These are phyloP conservation scores for Enteromius unitaeniatus DNA, from an alignment of 2,797 vertebrate genomes.

Conservation along the genomic window DNA sequence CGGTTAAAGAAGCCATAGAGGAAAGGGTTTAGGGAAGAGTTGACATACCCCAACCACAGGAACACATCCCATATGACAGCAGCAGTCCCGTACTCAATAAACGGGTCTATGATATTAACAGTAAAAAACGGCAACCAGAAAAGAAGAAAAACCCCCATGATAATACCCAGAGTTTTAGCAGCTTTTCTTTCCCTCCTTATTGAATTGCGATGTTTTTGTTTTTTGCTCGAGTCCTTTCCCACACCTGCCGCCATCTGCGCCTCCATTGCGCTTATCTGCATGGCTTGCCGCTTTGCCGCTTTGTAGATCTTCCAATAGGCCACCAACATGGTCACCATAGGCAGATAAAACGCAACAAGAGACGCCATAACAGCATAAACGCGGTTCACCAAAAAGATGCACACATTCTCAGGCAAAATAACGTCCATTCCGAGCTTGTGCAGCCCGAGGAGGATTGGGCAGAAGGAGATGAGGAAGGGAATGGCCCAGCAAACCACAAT, in stretches of 20 bases:
- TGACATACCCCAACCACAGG: slow-evolving; percentile 84
- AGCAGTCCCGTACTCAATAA: slow-evolving; percentile 78
- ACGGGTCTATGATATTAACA: slow-evolving; percentile 81
- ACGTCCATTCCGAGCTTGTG: slow-evolving; percentile 72
- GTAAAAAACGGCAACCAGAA: slow-evolving; percentile 86
- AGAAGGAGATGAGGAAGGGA: slow-evolving; percentile 80
- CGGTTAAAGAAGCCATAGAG: slow-evolving; percentile 82
- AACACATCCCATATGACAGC: slow-evolving; percentile 78
- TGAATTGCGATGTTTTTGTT: slow-evolving; percentile 75
- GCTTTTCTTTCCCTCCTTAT: slow-evolving; percentile 81
- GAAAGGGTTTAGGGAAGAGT: slow-evolving; percentile 84
- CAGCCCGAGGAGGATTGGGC: slow-evolving; percentile 80
- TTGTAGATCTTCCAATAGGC: slow-evolving; percentile 85
- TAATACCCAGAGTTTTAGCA: slow-evolving; percentile 82
- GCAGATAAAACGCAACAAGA: slow-evolving; percentile 81
- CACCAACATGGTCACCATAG: slow-evolving; percentile 79
- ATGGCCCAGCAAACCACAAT: slow-evolving; percentile 79
- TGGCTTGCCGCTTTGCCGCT: slow-evolving; percentile 80
- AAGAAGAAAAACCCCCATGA: slow-evolving; percentile 82
- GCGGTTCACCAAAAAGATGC: slow-evolving; percentile 79
- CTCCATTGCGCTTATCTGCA: slow-evolving; percentile 82
- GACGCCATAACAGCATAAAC: slow-evolving; percentile 81
- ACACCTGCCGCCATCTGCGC: slow-evolving; percentile 77
- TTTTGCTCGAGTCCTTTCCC: slow-evolving; percentile 77
- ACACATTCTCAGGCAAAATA: slow-evolving; percentile 70